phyloP scores from a whole-genome alignment of 2,113 vertebrate species.

The Chlorodrepanis virens region DNA sequence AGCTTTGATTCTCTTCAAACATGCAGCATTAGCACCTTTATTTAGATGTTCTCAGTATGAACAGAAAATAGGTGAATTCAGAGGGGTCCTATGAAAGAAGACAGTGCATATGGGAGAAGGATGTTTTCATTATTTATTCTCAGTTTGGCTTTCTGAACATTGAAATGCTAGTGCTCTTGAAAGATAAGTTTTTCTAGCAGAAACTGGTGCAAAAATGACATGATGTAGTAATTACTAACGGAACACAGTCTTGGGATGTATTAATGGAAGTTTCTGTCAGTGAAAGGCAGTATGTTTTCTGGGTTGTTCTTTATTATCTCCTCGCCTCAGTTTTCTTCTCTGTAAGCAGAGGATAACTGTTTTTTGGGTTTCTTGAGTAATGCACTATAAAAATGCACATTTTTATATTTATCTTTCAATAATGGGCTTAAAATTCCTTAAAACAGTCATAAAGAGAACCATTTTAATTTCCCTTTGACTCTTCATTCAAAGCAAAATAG shows the following conservation, averaged over 20 bases:
- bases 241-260: neutral
- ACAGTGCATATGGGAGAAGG: neutral
- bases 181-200: neutral
- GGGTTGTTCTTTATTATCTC: neutral
- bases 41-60: constrained; percentile 10
- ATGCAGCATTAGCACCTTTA: constrained; percentile 2
- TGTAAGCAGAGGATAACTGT: neutral
- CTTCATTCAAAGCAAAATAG: constrained; percentile 32
- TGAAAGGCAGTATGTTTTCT: neutral
- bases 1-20: constrained; percentile 54
- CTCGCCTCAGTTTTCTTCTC: neutral
- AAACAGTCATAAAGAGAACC: neutral
- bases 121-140: neutral
- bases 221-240: neutral
- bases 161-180: neutral
- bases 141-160: neutral
- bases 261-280: neutral
- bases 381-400: neutral
- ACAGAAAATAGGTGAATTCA: neutral
- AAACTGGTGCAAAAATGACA: neutral
- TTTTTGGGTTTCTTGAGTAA: neutral
- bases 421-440: neutral
- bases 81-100: neutral
- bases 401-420: neutral
- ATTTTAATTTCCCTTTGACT: constrained; percentile 34